Evolutionary conservation across 2,888 invertebrate genomes (phyloP), one percentile per base, ranked within the genome.

Genomic region (Lasioglossum oenotherae): DNA sequence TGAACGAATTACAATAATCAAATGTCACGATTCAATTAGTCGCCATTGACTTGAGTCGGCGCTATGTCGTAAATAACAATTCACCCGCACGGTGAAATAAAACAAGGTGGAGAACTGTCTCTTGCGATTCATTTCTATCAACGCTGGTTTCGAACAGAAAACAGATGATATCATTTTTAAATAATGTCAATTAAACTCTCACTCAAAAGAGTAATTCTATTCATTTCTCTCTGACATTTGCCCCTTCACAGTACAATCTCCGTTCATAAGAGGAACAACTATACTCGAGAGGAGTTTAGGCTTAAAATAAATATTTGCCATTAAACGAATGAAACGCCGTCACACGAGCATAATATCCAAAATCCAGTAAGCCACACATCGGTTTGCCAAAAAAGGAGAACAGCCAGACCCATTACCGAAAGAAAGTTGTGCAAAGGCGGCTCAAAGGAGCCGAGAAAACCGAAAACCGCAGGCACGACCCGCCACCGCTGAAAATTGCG

Each of bases 401-500:
- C 35, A 16, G 38, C 38, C 35, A n/a, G 16, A 12, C 27, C 38
- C 35, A n/a, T 64, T 64, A 23, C 35, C 49, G 31, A 69, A 12
- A 44, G 44, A 41, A 78, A 46, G 35, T 72, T 77, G 31, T 46
- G 31, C 16, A 31, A 31, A 27, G 38, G 64, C 19, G n/a, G 31
- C 31, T 49, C 38, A 46, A 46, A 41, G 38, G 27, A 5, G n/a
- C 27, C 60, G 16, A 44, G 44, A 38, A 53, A 57, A 81, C 75
- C 35, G 72, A 60, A 83, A 83, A 82, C 82, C 83, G 72, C 83
- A 76, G 49, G 41, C 57, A 23, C n/a, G 35, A 41, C 23, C 73
- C 44, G 16, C 49, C 49, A 35, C n/a, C 57, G 38, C 23, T 72
- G 72, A 83, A 82, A 83, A 83, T 82, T 73, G 64, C 83, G 64